phyloP scores from a whole-genome alignment of 2,113 vertebrate genomes.

The Vombatus ursinus region DNA sequence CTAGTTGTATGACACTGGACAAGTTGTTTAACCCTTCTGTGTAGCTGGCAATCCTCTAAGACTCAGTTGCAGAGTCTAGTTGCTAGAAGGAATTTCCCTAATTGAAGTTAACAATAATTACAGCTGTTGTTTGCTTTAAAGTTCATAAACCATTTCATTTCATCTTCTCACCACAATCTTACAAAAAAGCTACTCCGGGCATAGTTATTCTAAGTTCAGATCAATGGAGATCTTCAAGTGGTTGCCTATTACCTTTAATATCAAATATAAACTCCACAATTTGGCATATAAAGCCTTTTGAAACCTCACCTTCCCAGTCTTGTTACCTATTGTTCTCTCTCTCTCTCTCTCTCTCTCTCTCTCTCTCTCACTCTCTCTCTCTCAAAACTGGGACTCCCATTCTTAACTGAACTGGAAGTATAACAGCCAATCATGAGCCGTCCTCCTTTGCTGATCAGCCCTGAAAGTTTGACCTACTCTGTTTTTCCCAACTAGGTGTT shows the following conservation, averaged over 20 bases:
- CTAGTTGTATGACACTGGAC: neutral
- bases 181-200: too few species aligned
- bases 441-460: neutral
- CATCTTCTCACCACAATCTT: too few species aligned
- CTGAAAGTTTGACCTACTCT: neutral
- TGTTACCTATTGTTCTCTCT: too few species aligned
- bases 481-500: neutral
- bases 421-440: neutral
- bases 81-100: neutral
- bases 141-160: too few species aligned
- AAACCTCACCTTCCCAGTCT: too few species aligned
- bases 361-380: neutral
- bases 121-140: neutral
- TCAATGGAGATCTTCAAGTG: too few species aligned
- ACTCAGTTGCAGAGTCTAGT: neutral
- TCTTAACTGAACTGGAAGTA: neutral
- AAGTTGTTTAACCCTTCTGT: neutral
- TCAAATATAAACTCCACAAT: too few species aligned
- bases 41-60: neutral
- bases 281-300: too few species aligned
- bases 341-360: too few species aligned
- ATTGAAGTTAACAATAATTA: neutral
- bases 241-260: too few species aligned
- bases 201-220: too few species aligned
- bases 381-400: neutral